Evolutionary conservation across 2,888 invertebrate genomes (phyloP).

Genomic region (Tridacna gigas): DNA sequence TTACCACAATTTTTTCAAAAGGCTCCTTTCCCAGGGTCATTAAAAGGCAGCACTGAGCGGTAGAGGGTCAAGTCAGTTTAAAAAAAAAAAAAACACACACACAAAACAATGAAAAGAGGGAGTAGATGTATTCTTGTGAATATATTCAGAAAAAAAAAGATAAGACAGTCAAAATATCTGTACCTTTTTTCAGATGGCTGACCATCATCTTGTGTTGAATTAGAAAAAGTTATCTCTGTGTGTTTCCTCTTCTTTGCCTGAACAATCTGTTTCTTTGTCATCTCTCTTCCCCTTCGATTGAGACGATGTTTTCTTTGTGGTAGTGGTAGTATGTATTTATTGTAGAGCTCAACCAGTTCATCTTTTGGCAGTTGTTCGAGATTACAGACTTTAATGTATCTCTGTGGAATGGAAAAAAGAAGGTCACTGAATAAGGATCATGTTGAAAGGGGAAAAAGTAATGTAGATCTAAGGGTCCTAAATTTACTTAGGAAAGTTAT

Average conservation of each 20-base stretch:
- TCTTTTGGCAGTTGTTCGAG: conserved; percentile 69
- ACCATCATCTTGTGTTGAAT: conserved; percentile 46
- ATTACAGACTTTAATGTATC: conserved; percentile 64
- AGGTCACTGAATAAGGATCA: no score
- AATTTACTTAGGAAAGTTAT: no score
- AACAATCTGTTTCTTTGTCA: conserved; percentile 77
- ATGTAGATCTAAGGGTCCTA: no score
- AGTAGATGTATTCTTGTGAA: no score
- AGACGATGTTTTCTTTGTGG: conserved; percentile 80
- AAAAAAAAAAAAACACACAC: no score
- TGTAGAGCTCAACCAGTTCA: conserved; percentile 78
- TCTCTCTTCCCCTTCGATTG: conserved; percentile 77
- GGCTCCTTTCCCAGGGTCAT: background rate
- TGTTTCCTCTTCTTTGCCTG: conserved; percentile 72
- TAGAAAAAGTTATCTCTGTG: conserved; percentile 20
- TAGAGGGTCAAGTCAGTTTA: no score
- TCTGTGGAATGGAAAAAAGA: conserved; percentile 62
- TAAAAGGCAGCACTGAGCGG: background rate
- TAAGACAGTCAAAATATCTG: no score
- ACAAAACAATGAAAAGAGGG: no score
- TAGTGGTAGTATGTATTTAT: conserved; percentile 78
- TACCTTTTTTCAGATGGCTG: conserved; percentile 66
- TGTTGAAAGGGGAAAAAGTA: no score
- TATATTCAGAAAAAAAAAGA: no score
- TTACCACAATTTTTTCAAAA: background rate